Conservation (phyloP, 2,888 invertebrate genomes). For the Capitulum mitella region DNA sequence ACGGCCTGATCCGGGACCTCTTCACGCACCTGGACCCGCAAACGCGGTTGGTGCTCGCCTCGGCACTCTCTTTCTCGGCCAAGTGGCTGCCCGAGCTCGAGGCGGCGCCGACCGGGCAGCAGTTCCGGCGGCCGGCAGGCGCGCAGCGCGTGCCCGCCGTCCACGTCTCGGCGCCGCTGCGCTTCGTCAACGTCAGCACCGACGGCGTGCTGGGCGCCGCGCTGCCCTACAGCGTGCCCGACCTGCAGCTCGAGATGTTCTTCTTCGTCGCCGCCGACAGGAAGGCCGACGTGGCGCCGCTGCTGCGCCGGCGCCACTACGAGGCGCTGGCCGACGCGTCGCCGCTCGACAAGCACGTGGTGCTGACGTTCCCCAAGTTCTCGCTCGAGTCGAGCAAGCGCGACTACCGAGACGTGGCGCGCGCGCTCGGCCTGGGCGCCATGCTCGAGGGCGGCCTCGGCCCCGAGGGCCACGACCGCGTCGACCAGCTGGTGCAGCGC, state of each 20-base stretch:
- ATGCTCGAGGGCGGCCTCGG: conserved; percentile 72
- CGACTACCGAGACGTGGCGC: conserved; percentile 58
- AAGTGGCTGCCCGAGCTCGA: not conserved
- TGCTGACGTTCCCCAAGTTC: not conserved
- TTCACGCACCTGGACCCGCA: not conserved
- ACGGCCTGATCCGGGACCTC: not conserved
- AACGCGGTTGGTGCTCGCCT: not conserved
- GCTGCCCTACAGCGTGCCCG: not conserved
- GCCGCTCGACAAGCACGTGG: conserved; percentile 29
- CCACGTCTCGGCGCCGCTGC: not conserved
- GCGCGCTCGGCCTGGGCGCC: conserved; percentile 80
- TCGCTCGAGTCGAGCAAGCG: not conserved
- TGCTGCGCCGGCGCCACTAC: conserved; percentile 54
- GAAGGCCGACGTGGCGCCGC: not conserved
- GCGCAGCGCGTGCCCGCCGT: not conserved
- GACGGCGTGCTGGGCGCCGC: conserved; percentile 1
- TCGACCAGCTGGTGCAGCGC: conserved; percentile 69
- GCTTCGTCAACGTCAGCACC: not conserved
- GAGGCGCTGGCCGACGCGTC: conserved; percentile 52
- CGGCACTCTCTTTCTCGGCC: not conserved
- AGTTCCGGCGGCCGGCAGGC: not conserved
- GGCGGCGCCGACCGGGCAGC: not conserved
- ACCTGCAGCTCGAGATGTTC: conserved; percentile 4
- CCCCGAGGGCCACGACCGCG: conserved; percentile 69
- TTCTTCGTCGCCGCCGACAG: not conserved